These are phyloP conservation scores for Hypanus sabinus DNA, from an alignment of 2,113 vertebrate genomes.

Conservation along the genomic window DNA sequence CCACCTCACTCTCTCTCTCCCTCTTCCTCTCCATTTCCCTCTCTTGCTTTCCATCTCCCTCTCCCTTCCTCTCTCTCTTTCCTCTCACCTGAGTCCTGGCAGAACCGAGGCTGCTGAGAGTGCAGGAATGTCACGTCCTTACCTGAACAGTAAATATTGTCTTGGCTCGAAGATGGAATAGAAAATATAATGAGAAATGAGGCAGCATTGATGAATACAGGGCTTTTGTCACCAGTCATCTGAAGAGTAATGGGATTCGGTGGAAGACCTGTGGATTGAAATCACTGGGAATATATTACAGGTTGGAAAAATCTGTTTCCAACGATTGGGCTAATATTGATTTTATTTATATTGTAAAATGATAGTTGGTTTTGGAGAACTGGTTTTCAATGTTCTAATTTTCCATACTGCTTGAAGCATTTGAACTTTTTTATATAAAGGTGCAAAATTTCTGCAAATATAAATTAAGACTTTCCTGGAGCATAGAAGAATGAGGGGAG, in stretches of 20 bases:
- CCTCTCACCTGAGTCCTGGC: too few species aligned
- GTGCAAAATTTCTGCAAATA: neutral
- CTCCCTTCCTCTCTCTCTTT: too few species aligned
- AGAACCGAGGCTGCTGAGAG: neutral
- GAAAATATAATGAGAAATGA: neutral
- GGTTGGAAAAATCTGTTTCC: neutral
- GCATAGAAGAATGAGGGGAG: too few species aligned
- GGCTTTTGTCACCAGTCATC: neutral
- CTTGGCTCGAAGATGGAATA: slow-evolving; percentile 5
- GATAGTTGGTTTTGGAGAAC: neutral
- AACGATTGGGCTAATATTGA: neutral
- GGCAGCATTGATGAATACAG: neutral
- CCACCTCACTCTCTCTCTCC: neutral
- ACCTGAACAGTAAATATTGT: neutral
- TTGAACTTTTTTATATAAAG: neutral
- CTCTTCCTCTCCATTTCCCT: too few species aligned
- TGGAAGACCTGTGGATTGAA: neutral
- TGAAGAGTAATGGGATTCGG: neutral
- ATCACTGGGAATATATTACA: neutral
- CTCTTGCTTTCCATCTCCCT: too few species aligned
- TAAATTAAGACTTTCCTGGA: too few species aligned
- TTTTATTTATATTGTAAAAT: slow-evolving; percentile 32
- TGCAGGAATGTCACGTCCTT: neutral
- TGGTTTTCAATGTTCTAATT: neutral
- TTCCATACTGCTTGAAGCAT: neutral